Evolutionary conservation across 2,797 vertebrate genomes (phyloP).

Genomic region (Anableps anableps): DNA sequence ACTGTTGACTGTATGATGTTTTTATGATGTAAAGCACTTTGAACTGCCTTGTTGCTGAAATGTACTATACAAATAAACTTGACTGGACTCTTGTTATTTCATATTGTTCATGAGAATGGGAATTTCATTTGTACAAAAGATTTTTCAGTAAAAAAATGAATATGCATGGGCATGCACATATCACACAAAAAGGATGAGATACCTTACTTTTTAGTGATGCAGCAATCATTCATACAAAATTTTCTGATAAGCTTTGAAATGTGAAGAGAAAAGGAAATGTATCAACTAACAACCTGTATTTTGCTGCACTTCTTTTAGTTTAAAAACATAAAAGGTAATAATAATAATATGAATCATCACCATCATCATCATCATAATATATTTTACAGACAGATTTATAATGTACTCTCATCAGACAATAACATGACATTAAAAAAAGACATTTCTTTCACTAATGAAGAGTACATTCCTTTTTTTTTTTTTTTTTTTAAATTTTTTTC

Average conservation of each 20-base stretch:
- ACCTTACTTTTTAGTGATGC: neutral
- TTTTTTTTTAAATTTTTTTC: constrained; percentile 6
- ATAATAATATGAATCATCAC: no score
- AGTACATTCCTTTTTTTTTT: neutral
- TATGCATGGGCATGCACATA: no score
- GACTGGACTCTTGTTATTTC: no score
- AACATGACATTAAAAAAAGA: neutral
- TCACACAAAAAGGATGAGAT: neutral
- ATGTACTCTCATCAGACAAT: neutral
- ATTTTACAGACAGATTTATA: neutral
- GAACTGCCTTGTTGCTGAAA: no score
- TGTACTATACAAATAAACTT: no score
- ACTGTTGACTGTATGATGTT: no score
- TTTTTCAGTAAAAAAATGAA: neutral
- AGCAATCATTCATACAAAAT: neutral
- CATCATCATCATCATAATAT: no score
- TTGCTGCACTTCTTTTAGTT: no score
- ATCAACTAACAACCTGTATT: neutral
- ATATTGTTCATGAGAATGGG: neutral
- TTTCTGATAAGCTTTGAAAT: neutral
- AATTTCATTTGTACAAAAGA: neutral
- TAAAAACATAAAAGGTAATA: no score
- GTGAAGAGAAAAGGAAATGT: neutral
- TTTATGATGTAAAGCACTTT: no score
- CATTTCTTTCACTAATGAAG: no score